Evolutionary conservation across 2,797 vertebrate species (phyloP).

Genomic region (Phylloscopus collybita): DNA sequence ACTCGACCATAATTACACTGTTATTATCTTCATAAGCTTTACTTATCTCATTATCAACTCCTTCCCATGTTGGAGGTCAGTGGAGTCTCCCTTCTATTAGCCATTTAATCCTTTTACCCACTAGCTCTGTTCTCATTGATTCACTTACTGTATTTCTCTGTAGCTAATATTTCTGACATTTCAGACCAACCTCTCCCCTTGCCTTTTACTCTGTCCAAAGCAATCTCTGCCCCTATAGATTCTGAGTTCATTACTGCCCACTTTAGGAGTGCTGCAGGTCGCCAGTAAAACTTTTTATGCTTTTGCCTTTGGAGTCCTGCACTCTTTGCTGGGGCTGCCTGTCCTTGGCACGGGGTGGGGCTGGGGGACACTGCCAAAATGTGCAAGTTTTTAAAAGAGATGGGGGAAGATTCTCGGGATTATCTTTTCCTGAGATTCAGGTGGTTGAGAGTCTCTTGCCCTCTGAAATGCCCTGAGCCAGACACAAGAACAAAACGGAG

Average conservation of each 20-base stretch:
- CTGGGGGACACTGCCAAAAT: not conserved
- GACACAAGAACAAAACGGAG: no score
- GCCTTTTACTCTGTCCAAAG: constrained; percentile 64
- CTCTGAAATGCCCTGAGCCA: no score
- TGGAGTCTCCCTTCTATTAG: constrained; percentile 77
- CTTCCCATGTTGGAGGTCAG: constrained; percentile 79
- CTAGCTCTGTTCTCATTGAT: constrained; percentile 75
- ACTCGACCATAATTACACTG: constrained; percentile 77
- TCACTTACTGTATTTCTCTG: constrained; percentile 70
- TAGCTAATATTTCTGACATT: constrained; percentile 77
- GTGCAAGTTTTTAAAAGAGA: not conserved
- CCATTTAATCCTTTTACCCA: constrained; percentile 81
- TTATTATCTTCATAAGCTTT: constrained; percentile 81
- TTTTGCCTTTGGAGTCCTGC: constrained; percentile 5
- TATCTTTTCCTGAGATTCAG: no score
- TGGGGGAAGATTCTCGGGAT: not conserved
- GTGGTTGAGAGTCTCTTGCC: no score
- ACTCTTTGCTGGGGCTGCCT: not conserved
- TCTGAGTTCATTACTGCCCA: constrained; percentile 58
- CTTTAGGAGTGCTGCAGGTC: constrained; percentile 18
- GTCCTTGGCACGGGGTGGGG: not conserved
- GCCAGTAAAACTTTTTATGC: not conserved
- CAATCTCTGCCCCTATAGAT: constrained; percentile 49
- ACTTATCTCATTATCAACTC: constrained; percentile 82
- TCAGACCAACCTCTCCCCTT: constrained; percentile 66